Percentiles rank a stretch among this genome's conserved stretches.
phyloP scores from a whole-genome alignment of 1,140 invertebrate genomes.

The Mizuhopecten yessoensis region DNA sequence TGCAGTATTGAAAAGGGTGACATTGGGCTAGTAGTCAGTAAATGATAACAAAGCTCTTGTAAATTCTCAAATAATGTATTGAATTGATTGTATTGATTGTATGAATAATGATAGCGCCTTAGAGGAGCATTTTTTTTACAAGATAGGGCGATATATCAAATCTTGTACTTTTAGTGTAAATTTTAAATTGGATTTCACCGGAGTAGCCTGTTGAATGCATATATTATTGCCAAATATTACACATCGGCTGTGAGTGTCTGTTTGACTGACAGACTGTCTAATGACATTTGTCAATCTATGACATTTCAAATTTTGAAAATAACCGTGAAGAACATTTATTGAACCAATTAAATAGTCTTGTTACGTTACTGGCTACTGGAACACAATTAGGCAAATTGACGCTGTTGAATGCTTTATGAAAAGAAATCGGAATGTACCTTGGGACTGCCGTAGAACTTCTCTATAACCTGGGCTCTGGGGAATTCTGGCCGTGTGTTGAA shows the following conservation, averaged over 20 bases:
- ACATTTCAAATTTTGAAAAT: slow-evolving; percentile 10
- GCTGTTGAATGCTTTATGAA: not conserved
- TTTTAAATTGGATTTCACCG: not conserved
- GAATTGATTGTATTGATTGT: too few relatives aligned
- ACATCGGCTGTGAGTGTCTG: too few relatives aligned
- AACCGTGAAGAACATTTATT: not conserved
- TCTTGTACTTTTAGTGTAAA: too few relatives aligned
- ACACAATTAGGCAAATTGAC: slow-evolving; percentile 38
- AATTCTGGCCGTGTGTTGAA: not conserved
- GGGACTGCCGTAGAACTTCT: not conserved
- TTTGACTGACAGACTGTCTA: not conserved
- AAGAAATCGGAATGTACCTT: not conserved
- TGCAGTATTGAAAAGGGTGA: too few relatives aligned
- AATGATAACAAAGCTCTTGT: too few relatives aligned
- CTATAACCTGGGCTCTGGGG: too few relatives aligned
- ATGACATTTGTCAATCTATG: not conserved
- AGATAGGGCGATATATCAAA: too few relatives aligned
- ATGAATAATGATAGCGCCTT: too few relatives aligned
- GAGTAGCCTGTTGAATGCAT: not conserved
- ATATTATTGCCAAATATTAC: not conserved
- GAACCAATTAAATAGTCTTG: slow-evolving; percentile 16
- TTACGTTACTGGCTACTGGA: slow-evolving; percentile 18
- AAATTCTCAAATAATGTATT: too few relatives aligned
- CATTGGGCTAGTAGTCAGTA: too few relatives aligned
- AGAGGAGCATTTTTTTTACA: too few relatives aligned